Conservation (phyloP, 2,888 invertebrate genomes). For the Podabrus alpinus region DNA sequence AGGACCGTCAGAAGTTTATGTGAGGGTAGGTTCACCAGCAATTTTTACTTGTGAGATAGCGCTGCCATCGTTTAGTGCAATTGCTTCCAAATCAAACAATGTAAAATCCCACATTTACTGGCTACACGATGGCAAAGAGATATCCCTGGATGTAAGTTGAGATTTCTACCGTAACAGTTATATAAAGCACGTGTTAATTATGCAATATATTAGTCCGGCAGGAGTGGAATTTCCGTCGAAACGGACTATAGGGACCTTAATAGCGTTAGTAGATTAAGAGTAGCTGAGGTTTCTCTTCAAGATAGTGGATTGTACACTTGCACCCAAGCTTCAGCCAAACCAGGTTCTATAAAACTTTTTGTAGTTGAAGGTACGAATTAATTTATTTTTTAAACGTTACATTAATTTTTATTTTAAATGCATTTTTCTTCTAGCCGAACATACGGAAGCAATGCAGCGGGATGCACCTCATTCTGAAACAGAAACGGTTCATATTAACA, state of each 20-base stretch:
- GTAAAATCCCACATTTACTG: slow-evolving; percentile 56
- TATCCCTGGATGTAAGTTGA: slow-evolving; percentile 60
- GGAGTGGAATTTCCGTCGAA: slow-evolving; percentile 67
- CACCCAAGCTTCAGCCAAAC: slow-evolving; percentile 62
- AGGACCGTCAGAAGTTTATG: slow-evolving; percentile 61
- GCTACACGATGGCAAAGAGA: slow-evolving; percentile 61
- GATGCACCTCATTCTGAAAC: slow-evolving; percentile 51
- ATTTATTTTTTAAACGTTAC: neutral
- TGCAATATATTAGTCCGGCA: slow-evolving; percentile 51
- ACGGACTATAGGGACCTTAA: slow-evolving; percentile 64
- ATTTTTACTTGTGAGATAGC: slow-evolving; percentile 62
- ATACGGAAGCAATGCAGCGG: slow-evolving; percentile 69
- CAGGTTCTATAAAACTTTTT: slow-evolving; percentile 64
- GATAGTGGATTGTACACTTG: slow-evolving; percentile 70
- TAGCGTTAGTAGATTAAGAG: slow-evolving; percentile 64
- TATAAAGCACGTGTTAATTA: slow-evolving; percentile 22
- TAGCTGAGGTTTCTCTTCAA: slow-evolving; percentile 61
- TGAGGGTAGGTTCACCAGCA: slow-evolving; percentile 60
- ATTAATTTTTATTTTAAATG: neutral
- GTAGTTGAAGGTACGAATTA: slow-evolving; percentile 65
- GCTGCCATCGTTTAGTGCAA: slow-evolving; percentile 37
- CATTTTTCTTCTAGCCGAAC: slow-evolving; percentile 57
- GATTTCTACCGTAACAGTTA: slow-evolving; percentile 13
- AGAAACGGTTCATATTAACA: neutral
- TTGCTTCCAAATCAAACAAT: slow-evolving; percentile 21